phyloP scores from a whole-genome alignment of 2,888 invertebrate genomes.

The Campoplex nolae region DNA sequence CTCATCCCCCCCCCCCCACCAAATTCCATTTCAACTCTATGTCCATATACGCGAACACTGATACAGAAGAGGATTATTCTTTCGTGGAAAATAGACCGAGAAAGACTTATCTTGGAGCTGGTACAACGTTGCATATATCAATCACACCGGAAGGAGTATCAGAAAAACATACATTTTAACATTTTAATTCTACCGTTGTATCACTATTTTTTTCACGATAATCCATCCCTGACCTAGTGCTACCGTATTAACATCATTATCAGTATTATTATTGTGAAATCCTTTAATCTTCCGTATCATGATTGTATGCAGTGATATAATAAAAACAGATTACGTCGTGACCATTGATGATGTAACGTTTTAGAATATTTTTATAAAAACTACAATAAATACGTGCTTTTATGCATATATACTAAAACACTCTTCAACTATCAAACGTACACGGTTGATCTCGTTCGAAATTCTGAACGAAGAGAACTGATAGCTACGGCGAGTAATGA shows the following conservation, averaged over 20 bases:
- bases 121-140: background rate
- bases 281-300: no score
- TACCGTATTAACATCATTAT: conserved; percentile 14
- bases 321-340: no score
- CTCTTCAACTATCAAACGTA: background rate
- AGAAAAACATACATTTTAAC: conserved; percentile 1
- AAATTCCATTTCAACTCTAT: conserved; percentile 13
- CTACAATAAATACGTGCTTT: no score
- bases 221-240: background rate
- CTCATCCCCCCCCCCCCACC: background rate
- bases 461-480: background rate
- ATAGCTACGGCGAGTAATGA: conserved; percentile 71
- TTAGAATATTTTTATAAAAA: no score
- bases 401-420: background rate
- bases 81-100: conserved; percentile 7
- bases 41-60: background rate
- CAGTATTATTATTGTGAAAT: background rate
- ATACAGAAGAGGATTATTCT: conserved; percentile 33
- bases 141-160: background rate
- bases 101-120: conserved; percentile 16
- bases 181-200: conserved; percentile 21
- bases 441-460: background rate
- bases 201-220: background rate
- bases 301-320: no score
- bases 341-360: no score